A percentile compares a stretch with the other conserved stretches of the same genome.
These are phyloP conservation scores for Xylocampa areola DNA, from an alignment of 2,888 invertebrate genomes.

Conservation along the genomic window DNA sequence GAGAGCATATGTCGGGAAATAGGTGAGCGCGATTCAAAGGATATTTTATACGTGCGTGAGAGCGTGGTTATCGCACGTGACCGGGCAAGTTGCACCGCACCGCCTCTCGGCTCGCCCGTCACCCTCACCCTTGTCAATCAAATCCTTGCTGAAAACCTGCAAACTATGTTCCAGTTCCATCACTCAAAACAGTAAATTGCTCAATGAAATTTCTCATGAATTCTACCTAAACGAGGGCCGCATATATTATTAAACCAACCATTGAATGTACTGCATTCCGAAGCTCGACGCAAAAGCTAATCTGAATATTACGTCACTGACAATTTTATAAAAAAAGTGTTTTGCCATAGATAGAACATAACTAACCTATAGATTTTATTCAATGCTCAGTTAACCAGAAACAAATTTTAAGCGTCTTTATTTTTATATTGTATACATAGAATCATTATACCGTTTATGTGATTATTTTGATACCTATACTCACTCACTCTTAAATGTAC, in stretches of 20 bases:
- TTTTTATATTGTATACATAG: too few relatives aligned
- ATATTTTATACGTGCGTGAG: slow-evolving; percentile 61
- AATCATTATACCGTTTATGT: too few relatives aligned
- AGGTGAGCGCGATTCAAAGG: slow-evolving; percentile 66
- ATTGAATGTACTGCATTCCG: slow-evolving; percentile 38
- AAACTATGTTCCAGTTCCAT: slow-evolving; percentile 73
- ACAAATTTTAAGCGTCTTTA: too few relatives aligned
- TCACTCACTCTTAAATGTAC: too few relatives aligned
- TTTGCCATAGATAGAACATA: not conserved
- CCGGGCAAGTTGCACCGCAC: slow-evolving; percentile 41
- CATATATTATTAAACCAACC: slow-evolving; percentile 33
- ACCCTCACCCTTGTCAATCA: slow-evolving; percentile 78
- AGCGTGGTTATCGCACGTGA: slow-evolving; percentile 58
- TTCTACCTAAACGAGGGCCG: slow-evolving; percentile 35
- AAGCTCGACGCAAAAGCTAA: slow-evolving; percentile 2
- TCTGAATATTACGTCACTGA: not conserved
- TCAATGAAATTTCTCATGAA: slow-evolving; percentile 42
- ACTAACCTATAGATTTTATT: not conserved
- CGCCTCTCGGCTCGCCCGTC: slow-evolving; percentile 43
- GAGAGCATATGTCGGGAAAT: slow-evolving; percentile 70
- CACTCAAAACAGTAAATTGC: slow-evolving; percentile 60
- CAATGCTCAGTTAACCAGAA: too few relatives aligned
- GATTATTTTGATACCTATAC: too few relatives aligned
- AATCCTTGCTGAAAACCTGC: slow-evolving; percentile 60
- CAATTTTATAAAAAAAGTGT: not conserved